phyloP scores from a whole-genome alignment of 2,797 vertebrate species.

The Podargus strigoides region DNA sequence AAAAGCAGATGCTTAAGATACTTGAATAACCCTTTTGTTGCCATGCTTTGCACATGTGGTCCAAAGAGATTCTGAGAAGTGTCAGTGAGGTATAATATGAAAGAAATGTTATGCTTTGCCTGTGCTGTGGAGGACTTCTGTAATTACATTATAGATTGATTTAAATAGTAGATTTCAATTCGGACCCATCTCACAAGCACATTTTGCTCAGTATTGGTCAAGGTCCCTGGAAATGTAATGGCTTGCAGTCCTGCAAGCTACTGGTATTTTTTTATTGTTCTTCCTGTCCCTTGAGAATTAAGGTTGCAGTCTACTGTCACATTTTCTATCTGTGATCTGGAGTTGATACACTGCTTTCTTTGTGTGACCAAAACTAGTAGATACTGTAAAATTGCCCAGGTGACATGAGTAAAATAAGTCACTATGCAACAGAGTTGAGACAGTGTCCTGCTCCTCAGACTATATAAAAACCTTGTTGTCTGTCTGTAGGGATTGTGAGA shows the following conservation, averaged over 20 bases:
- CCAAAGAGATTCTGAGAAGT: not conserved
- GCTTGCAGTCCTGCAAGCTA: not conserved
- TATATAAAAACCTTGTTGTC: not conserved
- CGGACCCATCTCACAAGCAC: not conserved
- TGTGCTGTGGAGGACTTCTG: not conserved
- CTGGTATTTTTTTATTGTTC: not conserved
- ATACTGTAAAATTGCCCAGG: not conserved
- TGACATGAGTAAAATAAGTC: not conserved
- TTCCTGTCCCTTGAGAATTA: not conserved
- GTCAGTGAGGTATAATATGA: not conserved
- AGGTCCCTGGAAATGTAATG: not conserved
- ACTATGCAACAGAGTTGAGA: not conserved
- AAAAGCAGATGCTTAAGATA: conserved; percentile 61
- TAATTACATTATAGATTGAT: not conserved
- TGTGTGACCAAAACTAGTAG: not conserved
- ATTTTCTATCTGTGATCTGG: not conserved
- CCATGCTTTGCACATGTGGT: not conserved
- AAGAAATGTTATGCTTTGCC: not conserved
- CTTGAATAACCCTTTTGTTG: conserved; percentile 67
- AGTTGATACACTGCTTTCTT: not conserved
- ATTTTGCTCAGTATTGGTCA: not conserved
- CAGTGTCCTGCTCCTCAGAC: not conserved
- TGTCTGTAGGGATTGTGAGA: not conserved
- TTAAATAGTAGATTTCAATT: not conserved
- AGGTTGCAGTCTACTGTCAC: not conserved